These are phyloP conservation scores for Cotesia typhae DNA, from an alignment of 1,140 invertebrate genomes.

Conservation along the genomic window DNA sequence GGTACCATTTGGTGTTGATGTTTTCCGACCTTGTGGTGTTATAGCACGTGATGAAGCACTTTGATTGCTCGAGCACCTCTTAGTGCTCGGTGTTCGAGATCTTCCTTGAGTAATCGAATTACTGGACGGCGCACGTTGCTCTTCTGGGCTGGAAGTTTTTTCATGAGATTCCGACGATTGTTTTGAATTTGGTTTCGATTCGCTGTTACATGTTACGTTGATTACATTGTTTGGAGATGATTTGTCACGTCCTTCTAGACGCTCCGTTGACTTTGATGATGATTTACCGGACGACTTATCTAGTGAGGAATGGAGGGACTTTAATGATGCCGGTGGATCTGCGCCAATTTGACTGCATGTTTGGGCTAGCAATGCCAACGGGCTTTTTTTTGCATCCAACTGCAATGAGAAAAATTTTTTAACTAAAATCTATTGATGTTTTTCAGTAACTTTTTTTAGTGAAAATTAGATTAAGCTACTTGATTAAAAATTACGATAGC, in stretches of 20 bases:
- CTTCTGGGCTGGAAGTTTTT: slow-evolving; percentile 56
- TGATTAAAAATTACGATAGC: too few relatives aligned
- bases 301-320: slow-evolving; percentile 71
- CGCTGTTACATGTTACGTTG: slow-evolving; percentile 57
- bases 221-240: slow-evolving; percentile 61
- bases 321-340: slow-evolving; percentile 72
- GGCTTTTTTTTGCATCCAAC: slow-evolving; percentile 96
- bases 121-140: slow-evolving; percentile 52
- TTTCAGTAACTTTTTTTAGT: not conserved
- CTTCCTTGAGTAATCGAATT: slow-evolving; percentile 52
- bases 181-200: slow-evolving; percentile 74
- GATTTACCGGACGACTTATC: slow-evolving; percentile 68
- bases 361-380: slow-evolving; percentile 89
- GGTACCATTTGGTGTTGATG: slow-evolving; percentile 59
- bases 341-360: slow-evolving; percentile 96
- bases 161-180: slow-evolving; percentile 69
- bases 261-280: slow-evolving; percentile 65
- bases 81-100: slow-evolving; percentile 59
- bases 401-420: slow-evolving; percentile 71
- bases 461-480: too few relatives aligned
- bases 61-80: slow-evolving; percentile 72
- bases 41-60: slow-evolving; percentile 71
- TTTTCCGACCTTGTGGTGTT: slow-evolving; percentile 69
- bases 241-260: slow-evolving; percentile 66
- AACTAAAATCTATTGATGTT: not conserved